Evolutionary conservation across 2,888 invertebrate genomes (phyloP), one percentile per base, ranked within the genome.

Genomic region (Allygus modestus): DNA sequence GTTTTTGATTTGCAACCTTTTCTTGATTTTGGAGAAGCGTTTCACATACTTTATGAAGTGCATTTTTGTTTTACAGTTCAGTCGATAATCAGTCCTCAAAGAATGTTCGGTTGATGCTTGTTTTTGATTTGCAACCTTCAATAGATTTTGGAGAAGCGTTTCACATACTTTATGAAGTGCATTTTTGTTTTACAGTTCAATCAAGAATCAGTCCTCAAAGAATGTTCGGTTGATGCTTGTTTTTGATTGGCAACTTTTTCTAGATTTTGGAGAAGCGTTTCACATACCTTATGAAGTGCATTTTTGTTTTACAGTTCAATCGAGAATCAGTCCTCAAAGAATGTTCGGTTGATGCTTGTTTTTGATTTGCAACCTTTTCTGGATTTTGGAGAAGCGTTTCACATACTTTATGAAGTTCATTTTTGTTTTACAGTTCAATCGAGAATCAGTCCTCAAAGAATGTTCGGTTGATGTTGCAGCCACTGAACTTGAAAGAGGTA

Each of bases 391-490:
- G 9, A 7, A 37, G 37, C 4, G 37, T 4, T 37, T 37, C n/a
- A 37, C 37, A 37, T n/a, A 9, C 37, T 37, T 37, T 9, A 37
- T 37, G 37, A 9, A 37, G 37, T 37, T 46, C 17, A n/a, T 46
- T 46, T 1, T 54, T 41, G 5, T 20, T 73, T 85, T 83, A 51
- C 84, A 85, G 85, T 23, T 73, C 54, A 43, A 15, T 54, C 28
- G 82, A 71, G 33, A 84, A 71, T 28, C 77, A 84, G 58, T 84
- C 86, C 28, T 81, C 85, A 73, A 86, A 86, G 82, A 88, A 88
- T 82, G 87, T 91, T 86, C 89, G 90, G 87, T 89, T 91, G 46
- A 90, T 89, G 54, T 87, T 91, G 84, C 89, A 91, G 86, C 91
- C 91, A 12, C 87, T 91, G 73, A 91, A 91, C 87, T 86, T 91